Evolutionary conservation across 2,797 vertebrate species (phyloP), one percentile per base, ranked within the genome.

Genomic region (Mallotus villosus): DNA sequence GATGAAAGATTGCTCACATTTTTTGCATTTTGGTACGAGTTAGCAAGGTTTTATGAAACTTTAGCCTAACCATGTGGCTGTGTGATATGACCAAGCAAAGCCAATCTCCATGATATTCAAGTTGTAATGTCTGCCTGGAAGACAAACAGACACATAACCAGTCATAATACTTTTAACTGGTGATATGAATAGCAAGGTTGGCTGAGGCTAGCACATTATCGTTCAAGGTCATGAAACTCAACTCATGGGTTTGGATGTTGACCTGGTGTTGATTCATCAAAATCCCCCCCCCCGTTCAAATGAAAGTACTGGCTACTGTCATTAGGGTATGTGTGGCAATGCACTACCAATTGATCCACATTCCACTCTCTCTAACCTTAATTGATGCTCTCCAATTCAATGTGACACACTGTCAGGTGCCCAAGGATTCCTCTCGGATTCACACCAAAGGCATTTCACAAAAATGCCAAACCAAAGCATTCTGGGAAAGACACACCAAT

Each of bases 81-180:
- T 59, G 37, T 57, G 70, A 75, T 53, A 59, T 74, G 32, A n/a
- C 70, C 55, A 19, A 5, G 24, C 53, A 21, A 61, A 59, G 16
- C 70, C 4, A 7, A 0, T 69, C 57, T 67, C 69, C 53, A n/a
- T 69, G 32, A 61, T 66, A 34, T 9, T 70, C 11, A 7, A 7
- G 27, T 27, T 80, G 75, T 79, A 77, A 60, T 80, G 87, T 80
- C 86, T 90, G 24, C 22, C 25, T 61, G 22, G 41, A 74, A 72
- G 32, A 9, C 73, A 82, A 82, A 77, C 78, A 82, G 60, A 70
- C 37, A 25, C 19, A 76, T 68, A 29, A 70, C 19, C 19, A 83
- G 85, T 76, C 87, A 89, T 78, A 91, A 90, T 81, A 90, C 63
- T 57, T 77, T 80, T 78, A 82, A 80, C 78, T 76, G 71, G 70